Base-by-base conservation (phyloP, 2,797 vertebrate genomes). In the Sebastes variabilis region DNA sequence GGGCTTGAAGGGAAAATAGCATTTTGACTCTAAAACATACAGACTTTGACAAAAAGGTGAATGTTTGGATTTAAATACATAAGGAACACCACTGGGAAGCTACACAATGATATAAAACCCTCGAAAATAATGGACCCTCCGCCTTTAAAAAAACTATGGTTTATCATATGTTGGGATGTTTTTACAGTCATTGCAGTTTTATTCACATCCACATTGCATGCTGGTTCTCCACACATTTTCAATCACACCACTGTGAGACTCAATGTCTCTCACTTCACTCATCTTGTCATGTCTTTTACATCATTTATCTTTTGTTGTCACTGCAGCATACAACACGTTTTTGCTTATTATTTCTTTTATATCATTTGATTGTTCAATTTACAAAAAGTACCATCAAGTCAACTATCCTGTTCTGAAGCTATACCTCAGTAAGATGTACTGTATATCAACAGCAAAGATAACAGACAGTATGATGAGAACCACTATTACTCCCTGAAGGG, bases 381-480 rank as follows among this genome's bases (percentile, higher is more conserved):
- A 55, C 16, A 60, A 24, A 38, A 66, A 61, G 36, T 32, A 20
- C 4, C 3, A 29, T 64, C 49, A 18, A 25, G n/a, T 46, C 68
- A 77, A 5, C 36, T 10, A 5, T 80, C 27, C 49, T 64, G 36
- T 79, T 75, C 38, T 72, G 5, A 25, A 64, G 58, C 9, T 66
- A n/a, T 11, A 25, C 9, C 29, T 65, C 79, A 73, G 65, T 36
- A 54, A 72, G 29, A 76, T 81, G 11, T 42, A 42, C 38, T 42
- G 38, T 36, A 61, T 24, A 67, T 68, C 62, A 71, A 4, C 29
- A 68, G 16, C 42, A 66, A 72, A 71, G 54, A 52, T 72, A 86
- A 68, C 64, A 77, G 74, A 66, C 62, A 80, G 58, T 16, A 72
- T 68, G 46, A 87, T 70, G 68, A 81, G 34, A 83, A 66, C 22